Base-by-base conservation (phyloP, 1,140 invertebrate genomes). In the Choristoneura fumiferana region DNA sequence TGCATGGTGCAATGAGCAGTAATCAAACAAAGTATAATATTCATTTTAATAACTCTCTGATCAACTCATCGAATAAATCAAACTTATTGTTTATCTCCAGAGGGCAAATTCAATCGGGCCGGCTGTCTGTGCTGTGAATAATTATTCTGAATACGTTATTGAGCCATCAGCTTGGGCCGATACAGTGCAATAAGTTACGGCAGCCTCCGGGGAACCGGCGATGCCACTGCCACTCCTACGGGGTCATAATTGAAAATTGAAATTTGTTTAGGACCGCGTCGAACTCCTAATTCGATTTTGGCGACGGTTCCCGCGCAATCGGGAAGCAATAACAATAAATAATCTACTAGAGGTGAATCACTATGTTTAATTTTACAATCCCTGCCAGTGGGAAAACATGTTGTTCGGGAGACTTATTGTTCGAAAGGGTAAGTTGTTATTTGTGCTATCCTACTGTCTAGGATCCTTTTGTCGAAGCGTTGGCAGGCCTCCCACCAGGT, bases 161-260 rank as follows among this genome's bases (percentile, higher is more conserved):
- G 69, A 75, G 69, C 73, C 68, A 66, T 76, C 76, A 74, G 60
- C 57, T 61, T n/a, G 54, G 67, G 62, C 59, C 56, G 66, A 56
- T 66, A 55, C 54, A 29, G 53, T 69, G 78, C 78, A 84, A 88
- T 86, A 87, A 86, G 75, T 86, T 74, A 84, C 65, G 45, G 65
- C 63, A 54, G 64, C 64, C 81, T 80, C 73, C 40, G 54, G 84
- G 83, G 80, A 78, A 65, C 37, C 60, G 66, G 59, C 60, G 66
- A 59, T 57, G 63, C 60, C 70, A 65, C 59, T 62, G 65, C 69
- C 67, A 71, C 66, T 75, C 63, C 68, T 74, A 64, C 71, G 69
- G 70, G 71, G 65, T 67, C 70, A 79, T 86, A 88, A 86, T 86
- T 87, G 84, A 81, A 84, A 86, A 86, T 84, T 86, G 81, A 85